A percentile compares a stretch with the other conserved stretches of the same genome.
Evolutionary conservation across 2,113 vertebrate species (phyloP).

Genomic region (Macheiramphus alcinus): DNA sequence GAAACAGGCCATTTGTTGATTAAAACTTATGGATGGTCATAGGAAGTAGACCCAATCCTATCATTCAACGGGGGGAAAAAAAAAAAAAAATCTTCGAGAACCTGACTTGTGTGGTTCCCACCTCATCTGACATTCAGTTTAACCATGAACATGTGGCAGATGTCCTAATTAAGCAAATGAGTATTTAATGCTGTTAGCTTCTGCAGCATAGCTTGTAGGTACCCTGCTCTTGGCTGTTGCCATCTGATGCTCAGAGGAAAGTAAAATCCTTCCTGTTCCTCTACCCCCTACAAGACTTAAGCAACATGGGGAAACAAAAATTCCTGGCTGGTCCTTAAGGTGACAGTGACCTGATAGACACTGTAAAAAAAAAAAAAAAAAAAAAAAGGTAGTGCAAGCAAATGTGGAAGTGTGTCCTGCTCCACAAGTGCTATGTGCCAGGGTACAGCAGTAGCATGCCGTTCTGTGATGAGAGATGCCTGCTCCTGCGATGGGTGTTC

Average conservation of each 20-base stretch:
- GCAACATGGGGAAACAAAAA: neutral
- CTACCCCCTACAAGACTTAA: neutral
- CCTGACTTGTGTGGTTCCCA: neutral
- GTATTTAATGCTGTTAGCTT: neutral
- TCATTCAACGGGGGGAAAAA: neutral
- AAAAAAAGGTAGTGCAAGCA: neutral
- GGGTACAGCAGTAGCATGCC: neutral
- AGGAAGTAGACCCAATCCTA: neutral
- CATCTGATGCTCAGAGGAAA: neutral
- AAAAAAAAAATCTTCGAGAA: neutral
- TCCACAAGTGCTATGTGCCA: accelerated
- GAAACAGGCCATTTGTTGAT: neutral
- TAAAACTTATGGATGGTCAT: neutral
- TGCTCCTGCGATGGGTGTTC: accelerated
- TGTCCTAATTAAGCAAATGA: neutral
- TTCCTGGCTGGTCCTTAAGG: neutral
- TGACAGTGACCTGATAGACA: neutral
- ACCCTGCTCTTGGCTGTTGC: neutral
- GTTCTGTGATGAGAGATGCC: too few species aligned
- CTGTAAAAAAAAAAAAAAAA: too few species aligned
- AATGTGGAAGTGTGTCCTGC: neutral
- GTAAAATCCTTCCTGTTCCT: neutral
- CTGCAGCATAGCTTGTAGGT: neutral
- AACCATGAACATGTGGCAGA: neutral
- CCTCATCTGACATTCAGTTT: neutral